Evolutionary conservation across 2,888 invertebrate species (phyloP), one percentile per base, ranked within the genome.

Genomic region (Temnothorax rugatulus): DNA sequence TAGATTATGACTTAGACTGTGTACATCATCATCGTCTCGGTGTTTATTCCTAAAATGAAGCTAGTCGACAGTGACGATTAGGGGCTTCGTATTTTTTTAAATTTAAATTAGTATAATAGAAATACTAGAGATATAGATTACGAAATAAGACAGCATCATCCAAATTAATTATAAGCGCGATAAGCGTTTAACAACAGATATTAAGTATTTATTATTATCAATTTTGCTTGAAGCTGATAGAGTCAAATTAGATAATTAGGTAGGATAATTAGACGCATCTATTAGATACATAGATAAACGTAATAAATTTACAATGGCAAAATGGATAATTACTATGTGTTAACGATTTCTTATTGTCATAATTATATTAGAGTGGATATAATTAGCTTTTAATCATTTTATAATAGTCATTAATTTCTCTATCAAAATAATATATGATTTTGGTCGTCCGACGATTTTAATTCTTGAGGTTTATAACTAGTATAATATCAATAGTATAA

Each of bases 1-100:
- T 38, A 38, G 38, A 50, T 61, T 74, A 81, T 81, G 75, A 50
- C 18, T 34, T 18, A 38, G 21, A 74, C 74, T 44, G 11, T 59
- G 21, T 41, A 71, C 5, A 18, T 77, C 13, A 8, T 64, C 38
- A 21, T 41, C 64, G 73, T 25, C 4, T n/a, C 34, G 15, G 11
- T 47, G 44, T 29, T 77, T 15, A 29, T 66, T 79, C 7, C 9
- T 15, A 13, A 59, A 79, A 21, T 25, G 18, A 59, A 44, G 18
- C 21, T 34, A 34, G 34, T 34, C 34, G 7, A 34, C 34, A 34
- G 34, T 34, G 15, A 57, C 18, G 18, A 25, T 1, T 18, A 64
- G 13, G 25, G 4, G 18, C n/a, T 8, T 21, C 15, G 11, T 38
- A 52, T 41, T 76, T 38, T 21, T 47, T 75, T 50, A 11, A 15